Conservation (phyloP, 1,140 invertebrate species). For the Drosophila willistoni region DNA sequence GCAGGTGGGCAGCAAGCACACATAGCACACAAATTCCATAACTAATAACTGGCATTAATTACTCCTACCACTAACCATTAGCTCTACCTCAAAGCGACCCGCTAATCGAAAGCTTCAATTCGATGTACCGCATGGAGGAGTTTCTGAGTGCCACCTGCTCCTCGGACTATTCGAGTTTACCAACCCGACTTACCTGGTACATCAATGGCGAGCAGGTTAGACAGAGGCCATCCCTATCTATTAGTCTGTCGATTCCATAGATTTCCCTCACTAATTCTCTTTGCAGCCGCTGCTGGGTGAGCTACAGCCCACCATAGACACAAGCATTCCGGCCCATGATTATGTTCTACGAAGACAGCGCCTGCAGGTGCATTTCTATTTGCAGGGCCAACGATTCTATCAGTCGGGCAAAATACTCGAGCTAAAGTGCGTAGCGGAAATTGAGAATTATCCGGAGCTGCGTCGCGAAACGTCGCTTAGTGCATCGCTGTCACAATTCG, state of each 20-base stretch:
- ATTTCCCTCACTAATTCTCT: background rate
- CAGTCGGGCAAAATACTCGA: slow-evolving; percentile 65
- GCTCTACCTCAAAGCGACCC: slow-evolving; percentile 85
- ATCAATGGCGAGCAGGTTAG: slow-evolving; percentile 86
- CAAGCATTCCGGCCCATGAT: slow-evolving; percentile 75
- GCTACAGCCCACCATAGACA: slow-evolving; percentile 73
- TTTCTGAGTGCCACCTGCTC: slow-evolving; percentile 86
- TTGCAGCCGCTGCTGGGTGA: slow-evolving; percentile 70
- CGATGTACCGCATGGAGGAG: slow-evolving; percentile 85
- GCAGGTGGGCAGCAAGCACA: slow-evolving; percentile 83
- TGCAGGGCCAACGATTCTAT: slow-evolving; percentile 77
- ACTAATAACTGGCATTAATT: slow-evolving; percentile 31
- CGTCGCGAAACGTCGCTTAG: slow-evolving; percentile 67
- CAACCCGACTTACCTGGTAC: slow-evolving; percentile 86
- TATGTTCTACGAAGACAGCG: slow-evolving; percentile 73
- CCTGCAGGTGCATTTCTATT: slow-evolving; percentile 76
- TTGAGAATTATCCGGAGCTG: slow-evolving; percentile 79
- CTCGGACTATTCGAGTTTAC: slow-evolving; percentile 85
- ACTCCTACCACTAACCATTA: slow-evolving; percentile 45
- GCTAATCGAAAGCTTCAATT: slow-evolving; percentile 84
- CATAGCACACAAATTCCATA: slow-evolving; percentile 27
- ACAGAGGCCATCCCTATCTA: background rate
- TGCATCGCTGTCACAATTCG: slow-evolving; percentile 66
- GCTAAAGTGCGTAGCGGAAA: slow-evolving; percentile 81
- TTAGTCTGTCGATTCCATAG: background rate